These are phyloP conservation scores for Coenobita brevimanus DNA, from an alignment of 1,140 invertebrate species.

Conservation along the genomic window DNA sequence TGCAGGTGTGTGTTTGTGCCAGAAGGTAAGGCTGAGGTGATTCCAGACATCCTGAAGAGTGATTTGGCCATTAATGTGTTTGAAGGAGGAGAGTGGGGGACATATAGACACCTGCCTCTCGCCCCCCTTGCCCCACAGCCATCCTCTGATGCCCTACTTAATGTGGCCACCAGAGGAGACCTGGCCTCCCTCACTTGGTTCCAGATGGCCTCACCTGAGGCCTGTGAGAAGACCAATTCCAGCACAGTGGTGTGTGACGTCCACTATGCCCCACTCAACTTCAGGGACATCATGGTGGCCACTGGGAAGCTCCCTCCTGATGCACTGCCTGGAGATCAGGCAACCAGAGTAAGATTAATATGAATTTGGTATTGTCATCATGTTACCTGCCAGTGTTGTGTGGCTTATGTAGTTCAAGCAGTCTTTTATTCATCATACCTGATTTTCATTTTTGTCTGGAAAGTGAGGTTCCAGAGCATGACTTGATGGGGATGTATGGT, in stretches of 20 bases:
- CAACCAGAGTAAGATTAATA: constrained; percentile 71
- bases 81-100: constrained; percentile 87
- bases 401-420: no score
- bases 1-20: constrained; percentile 48
- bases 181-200: constrained; percentile 95
- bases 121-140: constrained; percentile 73
- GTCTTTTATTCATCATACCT: no score
- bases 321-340: constrained; percentile 90
- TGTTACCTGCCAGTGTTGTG: no score
- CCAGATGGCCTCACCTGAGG: constrained; percentile 85
- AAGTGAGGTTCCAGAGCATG: no score
- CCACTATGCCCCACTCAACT: constrained; percentile 95
- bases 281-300: constrained; percentile 97
- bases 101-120: constrained; percentile 84
- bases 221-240: constrained; percentile 71
- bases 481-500: no score
- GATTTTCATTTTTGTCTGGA: no score
- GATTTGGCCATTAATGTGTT: constrained; percentile 90
- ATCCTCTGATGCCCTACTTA: constrained; percentile 93
- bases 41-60: constrained; percentile 78
- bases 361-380: no score
- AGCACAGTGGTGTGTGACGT: constrained; percentile 85
- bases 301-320: constrained; percentile 96
- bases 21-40: constrained; percentile 16
- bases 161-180: constrained; percentile 91